phyloP scores from a whole-genome alignment of 2,113 vertebrate genomes.

The Tenebrosternarchus preto region DNA sequence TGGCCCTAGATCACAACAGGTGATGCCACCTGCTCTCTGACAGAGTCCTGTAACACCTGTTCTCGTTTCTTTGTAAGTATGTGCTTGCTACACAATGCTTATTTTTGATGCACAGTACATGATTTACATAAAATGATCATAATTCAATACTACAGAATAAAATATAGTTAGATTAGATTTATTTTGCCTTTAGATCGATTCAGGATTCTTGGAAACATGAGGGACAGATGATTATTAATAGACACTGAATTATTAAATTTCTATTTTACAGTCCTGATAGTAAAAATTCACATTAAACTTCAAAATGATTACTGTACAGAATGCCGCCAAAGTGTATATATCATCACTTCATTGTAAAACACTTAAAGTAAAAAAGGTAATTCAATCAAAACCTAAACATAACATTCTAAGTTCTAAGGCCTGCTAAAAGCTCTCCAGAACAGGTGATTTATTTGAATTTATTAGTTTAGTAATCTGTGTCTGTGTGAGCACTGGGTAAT shows the following conservation, averaged over 20 bases:
- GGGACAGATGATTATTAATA: background rate
- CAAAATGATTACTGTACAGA: constrained; percentile 5
- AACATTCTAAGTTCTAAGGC: too few relatives aligned
- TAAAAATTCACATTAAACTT: background rate
- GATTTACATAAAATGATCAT: background rate
- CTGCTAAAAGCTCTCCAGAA: too few relatives aligned
- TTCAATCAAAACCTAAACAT: too few relatives aligned
- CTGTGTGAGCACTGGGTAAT: too few relatives aligned
- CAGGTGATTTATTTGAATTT: too few relatives aligned
- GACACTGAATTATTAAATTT: constrained; percentile 17
- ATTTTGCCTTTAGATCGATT: background rate
- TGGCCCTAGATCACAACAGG: background rate
- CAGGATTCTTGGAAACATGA: background rate
- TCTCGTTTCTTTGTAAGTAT: background rate
- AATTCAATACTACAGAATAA: too few relatives aligned
- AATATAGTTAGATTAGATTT: background rate
- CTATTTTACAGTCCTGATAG: background rate
- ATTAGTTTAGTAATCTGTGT: too few relatives aligned
- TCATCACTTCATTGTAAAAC: too few relatives aligned
- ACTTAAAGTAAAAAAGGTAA: too few relatives aligned
- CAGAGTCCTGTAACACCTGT: background rate
- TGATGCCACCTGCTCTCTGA: background rate
- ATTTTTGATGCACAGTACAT: background rate
- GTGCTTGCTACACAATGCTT: background rate
- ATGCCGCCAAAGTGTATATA: too few relatives aligned